phyloP scores from a whole-genome alignment of 2,888 invertebrate species.

The Spisula subtruncata region DNA sequence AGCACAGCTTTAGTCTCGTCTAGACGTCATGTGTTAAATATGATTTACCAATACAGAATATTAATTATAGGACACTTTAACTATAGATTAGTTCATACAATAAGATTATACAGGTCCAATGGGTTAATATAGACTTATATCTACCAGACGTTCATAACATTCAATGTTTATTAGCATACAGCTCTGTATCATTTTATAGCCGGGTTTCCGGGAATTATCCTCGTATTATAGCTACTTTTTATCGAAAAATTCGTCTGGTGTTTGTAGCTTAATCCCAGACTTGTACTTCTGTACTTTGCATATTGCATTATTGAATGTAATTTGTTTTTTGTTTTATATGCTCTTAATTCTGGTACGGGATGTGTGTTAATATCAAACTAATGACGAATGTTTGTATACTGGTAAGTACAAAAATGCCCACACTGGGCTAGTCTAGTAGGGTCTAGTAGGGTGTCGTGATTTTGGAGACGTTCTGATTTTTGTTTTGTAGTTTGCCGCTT shows the following conservation, averaged over 20 bases:
- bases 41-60: neutral
- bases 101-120: neutral
- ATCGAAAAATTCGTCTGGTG: neutral
- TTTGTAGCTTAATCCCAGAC: neutral
- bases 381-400: too few relatives aligned
- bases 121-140: constrained; percentile 15
- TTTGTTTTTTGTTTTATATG: too few relatives aligned
- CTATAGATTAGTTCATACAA: neutral
- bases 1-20: neutral
- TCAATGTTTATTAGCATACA: constrained; percentile 3
- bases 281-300: neutral
- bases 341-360: too few relatives aligned
- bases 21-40: constrained; percentile 10
- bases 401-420: too few relatives aligned
- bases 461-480: too few relatives aligned
- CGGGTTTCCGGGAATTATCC: neutral
- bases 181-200: neutral
- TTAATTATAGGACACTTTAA: constrained; percentile 7
- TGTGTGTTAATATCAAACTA: too few relatives aligned
- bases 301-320: too few relatives aligned
- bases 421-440: too few relatives aligned
- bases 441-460: too few relatives aligned
- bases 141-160: neutral
- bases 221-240: neutral
- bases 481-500: too few relatives aligned